Base-by-base conservation (phyloP, 2,888 invertebrate species). In the Drosophila longiperda region DNA sequence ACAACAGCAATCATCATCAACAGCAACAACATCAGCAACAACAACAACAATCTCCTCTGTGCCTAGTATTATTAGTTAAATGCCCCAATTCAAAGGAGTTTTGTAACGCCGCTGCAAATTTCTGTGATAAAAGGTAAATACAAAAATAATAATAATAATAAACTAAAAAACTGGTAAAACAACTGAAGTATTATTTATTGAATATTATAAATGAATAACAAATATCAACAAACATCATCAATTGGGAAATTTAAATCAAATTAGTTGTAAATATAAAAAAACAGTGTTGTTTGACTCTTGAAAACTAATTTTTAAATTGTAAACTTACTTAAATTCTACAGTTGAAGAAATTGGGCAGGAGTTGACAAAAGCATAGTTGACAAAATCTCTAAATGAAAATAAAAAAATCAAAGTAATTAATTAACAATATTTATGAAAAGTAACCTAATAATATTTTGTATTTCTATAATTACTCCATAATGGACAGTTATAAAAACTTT, bases 61-160 rank as follows among this genome's bases (percentile, higher is more conserved):
- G 93, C 89, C 92, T 93, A 90, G 93, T 93, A 90, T 92, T 93
- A 91, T 92, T 93, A 91, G 93, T 93, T 87, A 93, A 93, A 92
- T 93, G 93, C 87, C 93, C 93, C 73, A 93, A 93, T 91, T 93
- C 93, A 73, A 93, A 93, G 90, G 93, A 93, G 90, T 92, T 92
- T 89, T 93, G 93, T 90, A 91, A 91, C 83, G 91, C 91, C 81
- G 92, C 92, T 83, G 92, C 92, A 80, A 92, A 91, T 91, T 92
- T 92, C 92, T 92, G 92, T 92, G 92, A 92, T 92, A 92, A 92
- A 92, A 92, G 92, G 92, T 92, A 92, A 92, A 83, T 85, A 17
- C 23, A 15, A 9, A 34, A 8, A 17, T 4, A 33, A 3, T 0
- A 54, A 17, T 23, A 54, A 26, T 52, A n/a, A 20, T n/a, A 32